Evolutionary conservation across 2,888 invertebrate genomes (phyloP).

Genomic region (Catocala nupta): DNA sequence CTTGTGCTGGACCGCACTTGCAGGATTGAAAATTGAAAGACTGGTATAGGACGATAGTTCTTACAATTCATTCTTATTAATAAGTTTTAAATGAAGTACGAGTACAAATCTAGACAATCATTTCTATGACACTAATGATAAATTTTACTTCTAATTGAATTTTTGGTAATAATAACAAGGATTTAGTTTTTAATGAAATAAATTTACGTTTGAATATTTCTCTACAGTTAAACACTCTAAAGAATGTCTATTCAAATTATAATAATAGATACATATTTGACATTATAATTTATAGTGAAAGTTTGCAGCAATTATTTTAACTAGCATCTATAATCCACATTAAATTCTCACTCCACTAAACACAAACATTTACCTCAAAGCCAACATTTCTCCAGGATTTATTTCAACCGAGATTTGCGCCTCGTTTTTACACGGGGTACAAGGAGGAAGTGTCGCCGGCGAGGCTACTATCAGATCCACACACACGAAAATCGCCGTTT

Average conservation of each 20-base stretch:
- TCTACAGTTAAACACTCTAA: too few species aligned
- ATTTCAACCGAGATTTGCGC: constrained; percentile 50
- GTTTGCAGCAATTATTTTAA: background rate
- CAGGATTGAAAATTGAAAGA: constrained; percentile 8
- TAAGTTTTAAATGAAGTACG: too few species aligned
- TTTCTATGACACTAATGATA: too few species aligned
- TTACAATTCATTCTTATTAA: too few species aligned
- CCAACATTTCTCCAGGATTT: constrained; percentile 33
- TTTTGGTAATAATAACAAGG: too few species aligned
- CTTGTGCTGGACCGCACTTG: constrained; percentile 14
- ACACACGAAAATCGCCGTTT: constrained; percentile 83
- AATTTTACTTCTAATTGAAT: too few species aligned
- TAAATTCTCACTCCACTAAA: constrained; percentile 22
- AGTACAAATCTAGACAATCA: too few species aligned
- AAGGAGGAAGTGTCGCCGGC: constrained; percentile 57
- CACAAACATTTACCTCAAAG: constrained; percentile 35
- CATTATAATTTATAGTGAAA: too few species aligned
- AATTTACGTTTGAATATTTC: too few species aligned
- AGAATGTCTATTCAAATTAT: too few species aligned
- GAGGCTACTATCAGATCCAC: constrained; percentile 76
- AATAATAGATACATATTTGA: too few species aligned
- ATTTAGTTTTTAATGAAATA: too few species aligned
- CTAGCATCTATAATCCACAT: background rate
- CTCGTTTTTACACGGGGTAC: constrained; percentile 48
- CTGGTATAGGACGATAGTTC: background rate